Conservation (phyloP, 1,140 invertebrate species). For the Uloborus diversus region DNA sequence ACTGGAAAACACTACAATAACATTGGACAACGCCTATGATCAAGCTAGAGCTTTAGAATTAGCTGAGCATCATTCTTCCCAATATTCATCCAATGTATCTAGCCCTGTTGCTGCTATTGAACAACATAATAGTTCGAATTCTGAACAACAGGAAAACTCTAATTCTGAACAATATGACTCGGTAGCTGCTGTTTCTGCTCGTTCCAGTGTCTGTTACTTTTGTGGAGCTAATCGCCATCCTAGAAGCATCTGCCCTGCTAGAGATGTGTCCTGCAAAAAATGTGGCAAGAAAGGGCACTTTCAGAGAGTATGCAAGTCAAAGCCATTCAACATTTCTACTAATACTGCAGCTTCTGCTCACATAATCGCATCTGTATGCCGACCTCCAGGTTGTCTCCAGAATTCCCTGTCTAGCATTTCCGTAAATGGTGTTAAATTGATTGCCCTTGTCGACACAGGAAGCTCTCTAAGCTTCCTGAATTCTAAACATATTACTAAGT, state of each 20-base stretch:
- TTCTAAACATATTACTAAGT: background rate
- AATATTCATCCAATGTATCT: background rate
- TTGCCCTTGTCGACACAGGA: background rate
- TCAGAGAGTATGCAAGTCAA: background rate
- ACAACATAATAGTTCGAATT: too few relatives aligned
- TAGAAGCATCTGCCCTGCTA: background rate
- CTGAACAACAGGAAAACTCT: background rate
- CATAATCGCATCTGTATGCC: background rate
- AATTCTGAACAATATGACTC: background rate
- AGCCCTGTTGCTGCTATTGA: background rate
- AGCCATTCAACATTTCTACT: too few relatives aligned
- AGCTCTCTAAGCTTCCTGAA: background rate
- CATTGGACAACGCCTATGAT: background rate
- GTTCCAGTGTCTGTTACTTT: background rate
- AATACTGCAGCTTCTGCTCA: background rate
- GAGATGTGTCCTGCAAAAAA: background rate
- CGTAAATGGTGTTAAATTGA: background rate
- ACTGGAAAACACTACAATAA: conserved; percentile 29
- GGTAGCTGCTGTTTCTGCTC: background rate
- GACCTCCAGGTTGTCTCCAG: background rate
- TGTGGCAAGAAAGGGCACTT: background rate
- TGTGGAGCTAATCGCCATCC: background rate
- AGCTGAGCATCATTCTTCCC: background rate
- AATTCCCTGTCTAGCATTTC: background rate
- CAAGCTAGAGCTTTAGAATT: background rate